Evolutionary conservation across 2,888 invertebrate species (phyloP), one percentile per base, ranked within the genome.

Genomic region (Glyphotaelius pellucidus): DNA sequence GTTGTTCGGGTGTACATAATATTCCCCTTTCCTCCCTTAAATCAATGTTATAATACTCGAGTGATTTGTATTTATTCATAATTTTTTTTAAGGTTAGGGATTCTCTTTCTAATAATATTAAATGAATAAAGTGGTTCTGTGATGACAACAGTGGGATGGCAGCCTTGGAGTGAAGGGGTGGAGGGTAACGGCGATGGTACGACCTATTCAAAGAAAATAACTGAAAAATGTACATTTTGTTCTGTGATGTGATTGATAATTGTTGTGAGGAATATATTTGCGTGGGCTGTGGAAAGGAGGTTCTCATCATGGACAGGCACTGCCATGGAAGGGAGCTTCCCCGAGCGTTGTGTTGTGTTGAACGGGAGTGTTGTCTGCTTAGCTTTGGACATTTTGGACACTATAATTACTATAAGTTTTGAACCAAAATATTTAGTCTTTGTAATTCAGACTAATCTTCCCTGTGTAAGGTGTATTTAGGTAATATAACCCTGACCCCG

Each of bases 191-290:
- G 42, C 35, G 30, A 42, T 86, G 30, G 67, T 67, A 87, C 35
- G 67, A 87, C 88, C 67, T 88, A 88, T 79, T 85, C 38, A 87
- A 88, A 87, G 42, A 84, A 52, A 47, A 88, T 89, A 79, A 67
- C 9, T 87, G 32, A 87, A 67, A 87, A 87, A 47, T 52, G 42
- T 52, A 47, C 42, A 90, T 91, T 90, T 89, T 92, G 87, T 93
- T 93, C 93, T 93, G 92, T 93, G 92, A 93, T 92, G 92, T 93
- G 92, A 91, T 91, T 89, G 91, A 92, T 92, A 93, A 91, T 93
- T 92, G 52, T 90, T 90, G 92, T 79, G 80, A 90, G 80, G 88
- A 90, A 80, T 91, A 90, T 91, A 88, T 90, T 92, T 90, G 91
- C 90, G 89, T 91, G 85, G 80, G 52, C 14, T 32, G 31, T 31